Conservation (phyloP, 64 coral and sea anemone genomes). For the Porites australiensis region DNA sequence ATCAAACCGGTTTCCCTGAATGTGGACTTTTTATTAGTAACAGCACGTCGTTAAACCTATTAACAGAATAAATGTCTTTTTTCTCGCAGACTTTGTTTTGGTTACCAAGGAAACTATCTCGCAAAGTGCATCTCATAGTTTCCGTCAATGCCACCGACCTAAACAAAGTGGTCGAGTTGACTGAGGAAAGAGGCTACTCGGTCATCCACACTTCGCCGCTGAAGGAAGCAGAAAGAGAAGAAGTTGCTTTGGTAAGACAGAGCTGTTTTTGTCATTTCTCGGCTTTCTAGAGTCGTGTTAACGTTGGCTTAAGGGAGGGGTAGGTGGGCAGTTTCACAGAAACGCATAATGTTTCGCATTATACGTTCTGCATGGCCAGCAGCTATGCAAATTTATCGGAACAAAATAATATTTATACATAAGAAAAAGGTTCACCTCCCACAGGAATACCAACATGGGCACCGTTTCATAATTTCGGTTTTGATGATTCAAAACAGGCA, state of each 20-base stretch:
- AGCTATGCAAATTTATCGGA: no score
- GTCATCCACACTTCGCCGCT: slow-evolving; percentile 3
- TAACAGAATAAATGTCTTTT: background rate
- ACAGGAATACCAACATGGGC: background rate
- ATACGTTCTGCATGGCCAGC: no score
- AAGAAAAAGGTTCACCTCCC: no score
- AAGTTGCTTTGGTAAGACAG: slow-evolving; percentile 47
- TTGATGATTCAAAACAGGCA: slow-evolving; percentile 36
- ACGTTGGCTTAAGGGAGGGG: no score
- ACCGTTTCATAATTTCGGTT: background rate
- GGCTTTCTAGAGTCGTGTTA: no score
- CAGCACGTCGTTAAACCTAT: background rate
- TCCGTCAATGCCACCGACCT: slow-evolving; percentile 22
- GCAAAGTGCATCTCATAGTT: slow-evolving; percentile 24
- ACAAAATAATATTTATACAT: no score
- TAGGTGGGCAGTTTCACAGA: no score
- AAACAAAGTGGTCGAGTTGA: slow-evolving; percentile 38
- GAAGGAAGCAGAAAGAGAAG: slow-evolving; percentile 45
- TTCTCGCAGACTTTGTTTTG: slow-evolving; percentile 43
- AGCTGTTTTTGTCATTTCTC: no score
- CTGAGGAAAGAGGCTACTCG: slow-evolving; percentile 28
- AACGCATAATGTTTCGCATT: no score
- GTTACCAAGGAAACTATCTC: slow-evolving; percentile 50
- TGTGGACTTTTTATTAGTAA: no score
- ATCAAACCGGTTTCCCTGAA: no score